Percentiles rank a stretch among this genome's conserved stretches.
phyloP scores from a whole-genome alignment of 2,113 vertebrate genomes.

The Heterocephalus glaber region DNA sequence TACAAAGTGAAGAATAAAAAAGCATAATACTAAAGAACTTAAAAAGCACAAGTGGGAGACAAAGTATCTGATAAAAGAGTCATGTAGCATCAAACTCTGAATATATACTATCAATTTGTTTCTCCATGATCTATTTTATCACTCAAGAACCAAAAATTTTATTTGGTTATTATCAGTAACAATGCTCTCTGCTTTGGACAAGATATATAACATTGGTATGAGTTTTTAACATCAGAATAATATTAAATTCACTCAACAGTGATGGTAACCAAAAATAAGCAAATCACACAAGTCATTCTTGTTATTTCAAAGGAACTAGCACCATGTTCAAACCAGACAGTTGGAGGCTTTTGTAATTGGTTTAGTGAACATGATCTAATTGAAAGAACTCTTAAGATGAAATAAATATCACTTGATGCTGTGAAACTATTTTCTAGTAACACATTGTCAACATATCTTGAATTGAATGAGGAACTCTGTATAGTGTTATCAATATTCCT shows the following conservation, averaged over 20 bases:
- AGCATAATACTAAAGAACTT: background rate
- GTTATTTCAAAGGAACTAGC: background rate
- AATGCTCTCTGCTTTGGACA: background rate
- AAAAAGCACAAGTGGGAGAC: background rate
- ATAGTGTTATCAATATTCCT: background rate
- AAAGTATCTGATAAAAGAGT: background rate
- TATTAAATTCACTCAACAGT: background rate
- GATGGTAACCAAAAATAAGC: background rate
- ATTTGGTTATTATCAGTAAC: background rate
- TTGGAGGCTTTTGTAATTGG: background rate
- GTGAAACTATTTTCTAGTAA: background rate
- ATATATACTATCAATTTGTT: background rate
- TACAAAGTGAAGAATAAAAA: background rate
- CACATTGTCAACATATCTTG: background rate
- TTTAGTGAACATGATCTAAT: background rate
- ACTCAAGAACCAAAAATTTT: background rate
- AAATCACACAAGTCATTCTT: background rate
- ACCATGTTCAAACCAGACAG: background rate
- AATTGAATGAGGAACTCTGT: background rate
- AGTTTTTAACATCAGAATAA: background rate
- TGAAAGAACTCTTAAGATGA: background rate
- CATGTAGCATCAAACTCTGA: background rate
- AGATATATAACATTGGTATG: background rate
- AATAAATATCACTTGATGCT: background rate
- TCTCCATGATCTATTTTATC: background rate